Base-by-base conservation (phyloP, 1,140 invertebrate genomes). In the Sminthurides bifidus region DNA sequence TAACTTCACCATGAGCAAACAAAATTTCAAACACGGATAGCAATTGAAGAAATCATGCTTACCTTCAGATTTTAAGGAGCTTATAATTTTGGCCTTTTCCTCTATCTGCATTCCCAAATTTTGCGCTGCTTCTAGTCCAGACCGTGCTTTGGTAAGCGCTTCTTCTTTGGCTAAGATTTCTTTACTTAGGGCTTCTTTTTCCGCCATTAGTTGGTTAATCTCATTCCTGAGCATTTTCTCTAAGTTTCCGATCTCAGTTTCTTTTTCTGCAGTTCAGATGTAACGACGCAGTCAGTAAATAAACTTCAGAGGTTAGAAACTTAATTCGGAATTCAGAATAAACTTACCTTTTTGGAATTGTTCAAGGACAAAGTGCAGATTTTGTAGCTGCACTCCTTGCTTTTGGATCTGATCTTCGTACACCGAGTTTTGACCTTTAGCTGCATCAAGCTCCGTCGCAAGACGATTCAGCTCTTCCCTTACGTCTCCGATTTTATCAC, bases 301-400 rank as follows among this genome's bases (percentile, higher is more conserved):
- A 44, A 50, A 50, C 52, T 44, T 26, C 17, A 6, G 10, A 45
- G 29, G 50, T 44, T 51, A n/a, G 23, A 17, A 58, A 48, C 2
- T 40, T 44, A 43, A 31, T 46, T 43, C 33, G n/a, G 33, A 35
- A 35, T 10, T 10, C n/a, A 35, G 21, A 8, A 24, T 48, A 3
- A 15, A n/a, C 54, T 53, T 40, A 61, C 60, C 63, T 61, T 61
- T 65, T 38, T 65, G 63, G 55, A 65, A 65, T 30, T 61, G 59
- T 30, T 65, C 63, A 21, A 65, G 45, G 15, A 65, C 63, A 60
- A 65, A 65, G 53, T 65, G 59, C 17, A 65, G 30, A 61, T 65
- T 65, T 37, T 65, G 63, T 15, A 61, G 37, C 41, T 65, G 59
- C 3, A 40, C 33, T n/a, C 21, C 56, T n/a, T 61, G 15, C 41